Base-by-base conservation (phyloP, 2,888 invertebrate species). In the Cabera pusaria region DNA sequence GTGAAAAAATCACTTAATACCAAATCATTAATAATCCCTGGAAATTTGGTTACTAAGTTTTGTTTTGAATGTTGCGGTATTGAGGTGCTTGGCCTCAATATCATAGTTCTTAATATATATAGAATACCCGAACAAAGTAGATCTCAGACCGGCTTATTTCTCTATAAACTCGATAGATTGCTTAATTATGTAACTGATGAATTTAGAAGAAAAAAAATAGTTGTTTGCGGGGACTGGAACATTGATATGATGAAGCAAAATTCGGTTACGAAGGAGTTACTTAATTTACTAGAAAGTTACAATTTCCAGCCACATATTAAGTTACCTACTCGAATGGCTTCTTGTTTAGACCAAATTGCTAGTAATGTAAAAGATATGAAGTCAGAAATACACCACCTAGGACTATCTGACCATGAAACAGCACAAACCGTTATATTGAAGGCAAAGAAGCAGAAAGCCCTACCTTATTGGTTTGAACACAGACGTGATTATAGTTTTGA, bases 351-450 rank as follows among this genome's bases (percentile, higher is more conserved):
- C n/a, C n/a, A n/a, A n/a, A n/a, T n/a, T 46, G 2, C 36, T 25
- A 6, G 41, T 11, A 28, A 28, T 3, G 6, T 28, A 5, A 28
- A 28, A 19, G 11, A 28, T 8, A 19, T 11, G 3, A 10, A 5
- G 1, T 19, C 11, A 0, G 11, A 28, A 5, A 19, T 28, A 11
- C 19, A 11, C 12, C 5, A 2, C 7, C 19, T 28, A 2, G 28
- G 28, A 5, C 28, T 28, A 2, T 28, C 28, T 6, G 28, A 28
- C 5, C 28, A 28, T 8, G 28, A 28, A 28, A 28, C 19, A n/a
- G n/a, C n/a, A n/a, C n/a, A n/a, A n/a, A n/a, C n/a, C n/a, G n/a
- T n/a, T n/a, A n/a, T n/a, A n/a, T n/a, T n/a, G n/a, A n/a, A n/a
- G n/a, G n/a, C n/a, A n/a, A n/a, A n/a, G n/a, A n/a, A n/a, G n/a